These are phyloP conservation scores for Macrobrachium nipponense DNA, from an alignment of 1,140 invertebrate genomes.

Conservation along the genomic window DNA sequence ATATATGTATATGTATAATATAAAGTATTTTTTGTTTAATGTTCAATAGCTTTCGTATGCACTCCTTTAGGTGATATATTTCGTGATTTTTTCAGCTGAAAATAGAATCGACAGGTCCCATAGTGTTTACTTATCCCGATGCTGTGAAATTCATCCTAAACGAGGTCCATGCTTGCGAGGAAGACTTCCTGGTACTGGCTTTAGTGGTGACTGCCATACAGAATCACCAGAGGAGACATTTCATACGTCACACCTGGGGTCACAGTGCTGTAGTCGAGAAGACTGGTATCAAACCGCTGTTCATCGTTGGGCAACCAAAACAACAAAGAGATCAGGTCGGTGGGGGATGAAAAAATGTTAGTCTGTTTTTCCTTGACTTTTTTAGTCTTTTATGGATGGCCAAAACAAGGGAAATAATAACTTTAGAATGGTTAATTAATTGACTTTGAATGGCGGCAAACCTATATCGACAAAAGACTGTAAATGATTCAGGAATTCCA, in stretches of 20 bases:
- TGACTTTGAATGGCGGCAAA: no score
- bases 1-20: no score
- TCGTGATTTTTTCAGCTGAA: background rate
- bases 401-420: no score
- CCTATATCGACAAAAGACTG: no score
- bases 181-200: conserved; percentile 9
- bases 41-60: background rate
- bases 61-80: background rate
- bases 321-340: conserved; percentile 20
- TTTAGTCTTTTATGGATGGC: no score
- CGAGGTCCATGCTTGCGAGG: background rate
- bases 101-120: background rate
- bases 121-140: conserved; percentile 21
- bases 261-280: conserved; percentile 1
- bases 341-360: background rate
- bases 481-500: no score
- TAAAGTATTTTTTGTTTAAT: background rate
- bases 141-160: background rate
- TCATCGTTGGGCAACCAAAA: conserved; percentile 20
- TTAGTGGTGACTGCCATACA: conserved; percentile 31
- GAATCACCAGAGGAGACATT: conserved; percentile 5
- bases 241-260: conserved; percentile 45
- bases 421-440: no score
- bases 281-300: conserved; percentile 21
- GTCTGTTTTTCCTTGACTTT: no score